Base-by-base conservation (phyloP, 1,140 invertebrate genomes). In the Chymomyza costata region DNA sequence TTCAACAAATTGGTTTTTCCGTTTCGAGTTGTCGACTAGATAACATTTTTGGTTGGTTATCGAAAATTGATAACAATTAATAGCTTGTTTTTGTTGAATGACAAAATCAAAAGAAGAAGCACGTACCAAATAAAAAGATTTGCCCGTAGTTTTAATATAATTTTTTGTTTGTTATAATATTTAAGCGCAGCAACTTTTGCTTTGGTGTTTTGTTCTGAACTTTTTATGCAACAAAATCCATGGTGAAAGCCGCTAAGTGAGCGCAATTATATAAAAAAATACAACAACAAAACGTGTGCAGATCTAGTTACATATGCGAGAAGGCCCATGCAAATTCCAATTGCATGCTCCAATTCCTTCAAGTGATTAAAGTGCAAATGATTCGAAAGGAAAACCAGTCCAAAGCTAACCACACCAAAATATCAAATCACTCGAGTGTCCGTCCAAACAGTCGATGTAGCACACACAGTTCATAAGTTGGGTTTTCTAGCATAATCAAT, bases 401-500 rank as follows among this genome's bases (percentile, higher is more conserved):
- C 13, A 17, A 45, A 15, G 30, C 11, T 30, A 45, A 30, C 28
- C 25, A 30, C 15, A 41, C 30, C 25, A n/a, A 25, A 18, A 31
- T 18, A 60, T n/a, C n/a, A n/a, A n/a, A n/a, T n/a, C n/a, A n/a
- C n/a, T n/a, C n/a, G n/a, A n/a, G n/a, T n/a, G n/a, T n/a, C n/a
- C n/a, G n/a, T n/a, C n/a, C n/a, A n/a, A n/a, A 13, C n/a, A 35
- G n/a, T 35, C 15, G n/a, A 13, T 11, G n/a, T 5, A 13, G n/a
- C 34, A 13, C 17, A 6, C 7, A 3, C 14, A 13, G 8, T 40
- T 40, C 6, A 43, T 3, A 28, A 2, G 6, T 43, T 41, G 67
- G 78, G 67, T 51, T 60, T 68, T 83, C 81, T 82, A 61, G 74
- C 60, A 71, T 83, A 81, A 81, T 50, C 81, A 83, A 83, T 83